Evolutionary conservation across 1,140 invertebrate genomes (phyloP).

Genomic region (Drosophila triauraria): DNA sequence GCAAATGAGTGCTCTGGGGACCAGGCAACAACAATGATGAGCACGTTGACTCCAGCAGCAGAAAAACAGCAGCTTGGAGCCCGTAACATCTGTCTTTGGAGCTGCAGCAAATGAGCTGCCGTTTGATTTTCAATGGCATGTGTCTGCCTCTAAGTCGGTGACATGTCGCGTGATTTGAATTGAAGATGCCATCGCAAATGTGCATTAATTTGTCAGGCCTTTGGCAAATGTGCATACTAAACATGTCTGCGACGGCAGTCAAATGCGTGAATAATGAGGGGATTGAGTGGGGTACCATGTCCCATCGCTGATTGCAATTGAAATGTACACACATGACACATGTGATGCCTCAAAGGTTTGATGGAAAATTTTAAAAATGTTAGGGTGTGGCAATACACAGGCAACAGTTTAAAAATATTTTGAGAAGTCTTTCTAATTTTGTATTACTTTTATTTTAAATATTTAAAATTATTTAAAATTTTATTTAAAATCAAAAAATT

Average conservation of each 20-base stretch:
- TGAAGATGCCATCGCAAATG: conserved; percentile 71
- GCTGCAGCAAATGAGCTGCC: conserved; percentile 68
- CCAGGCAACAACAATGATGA: conserved; percentile 7
- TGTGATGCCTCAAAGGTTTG: conserved; percentile 2
- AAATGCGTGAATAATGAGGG: conserved; percentile 71
- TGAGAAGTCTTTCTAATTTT: too few species aligned
- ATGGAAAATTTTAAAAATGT: not conserved
- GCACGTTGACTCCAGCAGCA: conserved; percentile 20
- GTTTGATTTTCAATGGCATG: conserved; percentile 71
- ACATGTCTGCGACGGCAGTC: conserved; percentile 56
- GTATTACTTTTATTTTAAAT: too few species aligned
- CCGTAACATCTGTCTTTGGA: conserved; percentile 19
- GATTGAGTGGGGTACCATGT: conserved; percentile 10
- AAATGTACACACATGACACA: conserved; percentile 7
- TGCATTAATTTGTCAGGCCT: conserved; percentile 76
- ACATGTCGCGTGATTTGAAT: conserved; percentile 79
- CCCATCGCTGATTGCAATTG: conserved; percentile 27
- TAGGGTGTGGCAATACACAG: too few species aligned
- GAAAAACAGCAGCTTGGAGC: conserved; percentile 3
- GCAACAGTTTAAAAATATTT: not conserved
- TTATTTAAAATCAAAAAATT: too few species aligned
- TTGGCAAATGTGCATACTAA: conserved; percentile 55
- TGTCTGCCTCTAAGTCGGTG: conserved; percentile 44
- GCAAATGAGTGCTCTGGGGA: conserved; percentile 64
- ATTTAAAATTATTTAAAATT: too few species aligned